phyloP scores from a whole-genome alignment of 2,888 invertebrate genomes.

The Phaedon cochleariae region DNA sequence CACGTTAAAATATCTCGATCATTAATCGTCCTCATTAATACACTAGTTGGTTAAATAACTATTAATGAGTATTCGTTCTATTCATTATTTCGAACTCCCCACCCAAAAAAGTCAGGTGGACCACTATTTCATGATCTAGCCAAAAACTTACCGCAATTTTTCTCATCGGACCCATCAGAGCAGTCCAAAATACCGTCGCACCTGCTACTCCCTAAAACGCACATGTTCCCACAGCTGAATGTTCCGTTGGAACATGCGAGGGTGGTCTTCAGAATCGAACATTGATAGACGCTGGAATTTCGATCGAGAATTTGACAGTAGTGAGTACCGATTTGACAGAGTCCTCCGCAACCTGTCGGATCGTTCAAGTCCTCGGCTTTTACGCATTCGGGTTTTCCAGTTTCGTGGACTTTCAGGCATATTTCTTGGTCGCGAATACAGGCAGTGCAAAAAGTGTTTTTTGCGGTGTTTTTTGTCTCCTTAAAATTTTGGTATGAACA shows the following conservation, averaged over 20 bases:
- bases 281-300: slow-evolving; percentile 64
- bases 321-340: slow-evolving; percentile 71
- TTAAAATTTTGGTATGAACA: too few species aligned
- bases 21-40: too few species aligned
- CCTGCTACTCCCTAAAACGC: slow-evolving; percentile 70
- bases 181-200: slow-evolving; percentile 81
- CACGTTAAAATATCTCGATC: too few species aligned
- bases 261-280: slow-evolving; percentile 67
- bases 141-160: slow-evolving; percentile 71
- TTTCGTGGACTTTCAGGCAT: slow-evolving; percentile 54
- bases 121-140: too few species aligned
- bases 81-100: too few species aligned
- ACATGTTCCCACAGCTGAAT: slow-evolving; percentile 79
- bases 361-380: slow-evolving; percentile 52
- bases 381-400: slow-evolving; percentile 52
- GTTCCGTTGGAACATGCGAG: slow-evolving; percentile 70
- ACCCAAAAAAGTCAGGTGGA: too few species aligned
- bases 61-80: too few species aligned
- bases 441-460: slow-evolving; percentile 41
- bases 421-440: slow-evolving; percentile 48
- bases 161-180: slow-evolving; percentile 78
- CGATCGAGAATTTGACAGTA: slow-evolving; percentile 71
- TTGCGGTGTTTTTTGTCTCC: not conserved
- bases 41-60: too few species aligned
- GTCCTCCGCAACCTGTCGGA: slow-evolving; percentile 71